These are phyloP conservation scores for Aricia artaxerxes DNA, from an alignment of 2,888 invertebrate species.

Conservation along the genomic window DNA sequence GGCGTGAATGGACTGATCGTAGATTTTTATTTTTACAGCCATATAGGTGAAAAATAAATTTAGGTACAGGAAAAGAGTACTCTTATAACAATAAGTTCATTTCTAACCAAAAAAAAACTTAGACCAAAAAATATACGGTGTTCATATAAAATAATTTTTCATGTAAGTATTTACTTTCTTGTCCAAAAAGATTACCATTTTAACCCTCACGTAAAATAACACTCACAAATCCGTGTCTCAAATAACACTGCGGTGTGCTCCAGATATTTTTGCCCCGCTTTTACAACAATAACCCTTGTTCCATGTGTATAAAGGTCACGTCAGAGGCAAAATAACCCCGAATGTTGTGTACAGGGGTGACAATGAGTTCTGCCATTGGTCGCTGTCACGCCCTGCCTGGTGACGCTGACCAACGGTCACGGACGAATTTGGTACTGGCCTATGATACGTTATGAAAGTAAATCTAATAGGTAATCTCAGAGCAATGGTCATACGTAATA, in stretches of 20 bases:
- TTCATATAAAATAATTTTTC: not conserved
- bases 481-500: no score
- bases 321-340: not conserved
- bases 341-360: not conserved
- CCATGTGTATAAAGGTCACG: not conserved
- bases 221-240: conserved; percentile 15
- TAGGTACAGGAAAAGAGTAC: no score
- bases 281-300: not conserved
- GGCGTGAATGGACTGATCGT: no score
- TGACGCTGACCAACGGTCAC: conserved; percentile 45
- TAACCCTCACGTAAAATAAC: not conserved
- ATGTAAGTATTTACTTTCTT: not conserved
- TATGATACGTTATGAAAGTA: not conserved
- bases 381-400: conserved; percentile 62
- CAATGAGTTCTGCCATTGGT: conserved; percentile 51
- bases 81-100: no score
- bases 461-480: not conserved
- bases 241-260: not conserved
- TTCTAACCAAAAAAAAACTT: no score
- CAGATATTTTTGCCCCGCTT: not conserved
- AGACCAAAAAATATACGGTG: not conserved
- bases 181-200: not conserved
- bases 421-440: not conserved
- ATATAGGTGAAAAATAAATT: no score
- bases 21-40: no score